Conservation (phyloP, 1,140 invertebrate species). For the Andrena cerasifolii region DNA sequence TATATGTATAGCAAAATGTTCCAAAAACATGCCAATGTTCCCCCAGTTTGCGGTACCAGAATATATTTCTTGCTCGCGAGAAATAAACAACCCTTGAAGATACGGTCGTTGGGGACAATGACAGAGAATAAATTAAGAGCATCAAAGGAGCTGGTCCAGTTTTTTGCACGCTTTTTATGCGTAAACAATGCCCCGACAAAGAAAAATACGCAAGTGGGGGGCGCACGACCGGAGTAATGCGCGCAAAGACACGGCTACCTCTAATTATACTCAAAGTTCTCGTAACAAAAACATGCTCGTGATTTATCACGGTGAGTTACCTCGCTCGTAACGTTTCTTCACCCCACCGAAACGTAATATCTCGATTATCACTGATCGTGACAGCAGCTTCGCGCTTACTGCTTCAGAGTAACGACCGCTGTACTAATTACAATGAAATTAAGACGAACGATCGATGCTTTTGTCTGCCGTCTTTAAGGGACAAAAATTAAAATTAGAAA, state of each 20-base stretch:
- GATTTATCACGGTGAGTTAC: neutral
- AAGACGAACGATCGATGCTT: too few species aligned
- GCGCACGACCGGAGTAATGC: neutral
- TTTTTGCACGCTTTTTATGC: constrained; percentile 1
- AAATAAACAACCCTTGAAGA: constrained; percentile 2
- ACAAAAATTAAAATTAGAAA: too few species aligned
- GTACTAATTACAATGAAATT: too few species aligned
- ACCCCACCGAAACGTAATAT: too few species aligned
- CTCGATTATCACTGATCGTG: too few species aligned
- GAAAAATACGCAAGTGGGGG: neutral
- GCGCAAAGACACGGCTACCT: neutral
- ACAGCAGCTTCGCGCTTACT: too few species aligned
- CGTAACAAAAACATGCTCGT: neutral
- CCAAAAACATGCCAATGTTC: too few species aligned
- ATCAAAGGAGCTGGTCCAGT: constrained; percentile 2
- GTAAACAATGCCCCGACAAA: neutral
- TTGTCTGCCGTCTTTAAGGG: too few species aligned
- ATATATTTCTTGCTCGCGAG: neutral
- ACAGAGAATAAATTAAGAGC: constrained; percentile 10
- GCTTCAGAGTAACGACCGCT: too few species aligned
- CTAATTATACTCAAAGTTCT: neutral
- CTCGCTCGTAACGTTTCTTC: too few species aligned
- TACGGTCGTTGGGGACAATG: neutral
- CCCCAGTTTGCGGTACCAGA: too few species aligned
- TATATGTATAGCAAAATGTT: too few species aligned